Conservation (phyloP, 2,888 invertebrate species). For the Elegia similella region DNA sequence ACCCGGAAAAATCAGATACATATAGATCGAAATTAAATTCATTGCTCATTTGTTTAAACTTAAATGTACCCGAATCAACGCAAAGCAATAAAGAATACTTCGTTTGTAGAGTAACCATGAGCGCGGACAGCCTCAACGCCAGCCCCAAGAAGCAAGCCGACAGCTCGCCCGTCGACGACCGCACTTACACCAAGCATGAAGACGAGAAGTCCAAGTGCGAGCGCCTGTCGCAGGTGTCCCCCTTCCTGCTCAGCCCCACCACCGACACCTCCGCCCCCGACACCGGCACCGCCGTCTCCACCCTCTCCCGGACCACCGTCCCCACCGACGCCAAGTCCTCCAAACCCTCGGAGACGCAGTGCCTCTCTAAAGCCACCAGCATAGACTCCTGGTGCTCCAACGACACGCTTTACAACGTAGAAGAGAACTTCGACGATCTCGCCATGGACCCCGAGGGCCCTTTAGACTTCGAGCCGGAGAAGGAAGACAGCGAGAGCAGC, state of each 20-base stretch:
- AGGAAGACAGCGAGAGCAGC: constrained; percentile 62
- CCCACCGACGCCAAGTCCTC: constrained; percentile 76
- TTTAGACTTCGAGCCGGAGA: constrained; percentile 41
- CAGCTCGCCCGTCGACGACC: constrained; percentile 56
- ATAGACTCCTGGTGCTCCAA: constrained; percentile 85
- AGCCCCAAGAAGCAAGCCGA: constrained; percentile 52
- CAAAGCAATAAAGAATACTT: constrained; percentile 3
- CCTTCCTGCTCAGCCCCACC: constrained; percentile 67
- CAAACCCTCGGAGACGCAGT: constrained; percentile 69
- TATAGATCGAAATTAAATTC: too few relatives aligned
- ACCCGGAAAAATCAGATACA: too few relatives aligned
- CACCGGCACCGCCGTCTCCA: constrained; percentile 67
- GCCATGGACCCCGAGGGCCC: constrained; percentile 63
- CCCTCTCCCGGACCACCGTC: constrained; percentile 71
- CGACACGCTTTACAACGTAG: constrained; percentile 84
- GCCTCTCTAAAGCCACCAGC: constrained; percentile 80
- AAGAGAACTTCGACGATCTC: constrained; percentile 79
- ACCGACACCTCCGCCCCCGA: constrained; percentile 63
- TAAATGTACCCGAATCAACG: too few relatives aligned
- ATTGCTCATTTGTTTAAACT: too few relatives aligned
- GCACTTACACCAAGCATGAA: constrained; percentile 58
- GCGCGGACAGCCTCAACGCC: constrained; percentile 73
- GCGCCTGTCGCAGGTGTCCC: constrained; percentile 68
- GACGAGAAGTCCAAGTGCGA: constrained; percentile 62
- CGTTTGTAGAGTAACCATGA: constrained; percentile 68